Base-by-base conservation (phyloP, 1,140 invertebrate genomes). In the Rhagoletis zephyria region DNA sequence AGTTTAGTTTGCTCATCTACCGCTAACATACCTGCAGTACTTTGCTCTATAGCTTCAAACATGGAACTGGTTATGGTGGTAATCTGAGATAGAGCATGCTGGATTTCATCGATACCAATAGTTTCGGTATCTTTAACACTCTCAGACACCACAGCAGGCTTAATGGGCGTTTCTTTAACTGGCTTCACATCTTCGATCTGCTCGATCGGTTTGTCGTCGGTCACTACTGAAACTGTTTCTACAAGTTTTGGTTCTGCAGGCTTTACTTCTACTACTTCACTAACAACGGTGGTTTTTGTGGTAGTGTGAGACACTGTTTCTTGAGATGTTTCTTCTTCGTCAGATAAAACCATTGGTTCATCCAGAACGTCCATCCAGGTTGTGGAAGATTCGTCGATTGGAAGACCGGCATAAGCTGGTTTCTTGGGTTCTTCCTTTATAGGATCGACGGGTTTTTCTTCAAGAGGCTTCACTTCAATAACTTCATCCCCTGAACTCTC, bases 341-440 rank as follows among this genome's bases (percentile, higher is more conserved):
- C 93, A 14, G 93, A 92, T 86, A 94, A 93, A 19, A 90, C 90
- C 87, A 95, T 93, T 87, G 94, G 93, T 89, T 94, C 93, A 89
- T 95, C 94, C 61, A 95, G 88, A 77, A 94, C 92, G 90, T 93
- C 91, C 91, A 95, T 93, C 93, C 94, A 95, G 30, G 93, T 89
- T 87, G 93, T 93, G 19, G 93, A 87, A 1, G 93, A 91, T 87
- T 93, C 91, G 87, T 95, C 93, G 60, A 94, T 93, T 42, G 93
- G 93, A 51, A 94, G 90, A 40, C 93, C 93, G 86, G 93, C 93
- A 89, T 94, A 93, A 6, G 90, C 89, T 64, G 89, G 85, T 87
- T 91, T 93, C 87, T 88, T 88, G 30, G 87, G 85, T 86, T 70
- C 87, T 61, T 86, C 87, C 10, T 12, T 9, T 30, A 30, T 5